These are phyloP conservation scores for Petrocephalus sullivani DNA, from an alignment of 2,797 vertebrate species.

Conservation along the genomic window DNA sequence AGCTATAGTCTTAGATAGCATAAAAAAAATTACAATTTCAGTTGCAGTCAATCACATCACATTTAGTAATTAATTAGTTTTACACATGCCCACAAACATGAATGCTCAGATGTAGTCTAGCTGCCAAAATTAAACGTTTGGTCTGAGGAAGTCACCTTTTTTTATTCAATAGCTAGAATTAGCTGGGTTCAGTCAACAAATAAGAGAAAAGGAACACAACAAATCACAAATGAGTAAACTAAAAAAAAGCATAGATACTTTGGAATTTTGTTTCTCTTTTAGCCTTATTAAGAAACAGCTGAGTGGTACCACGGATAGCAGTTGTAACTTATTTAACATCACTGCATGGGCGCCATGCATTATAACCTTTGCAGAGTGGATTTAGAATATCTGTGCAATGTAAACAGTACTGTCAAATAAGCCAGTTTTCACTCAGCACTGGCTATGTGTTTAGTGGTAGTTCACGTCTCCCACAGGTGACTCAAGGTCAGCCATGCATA, in stretches of 20 bases:
- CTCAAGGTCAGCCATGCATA: slow-evolving; percentile 33
- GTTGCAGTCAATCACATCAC: not conserved
- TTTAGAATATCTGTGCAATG: not conserved
- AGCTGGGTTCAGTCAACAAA: not conserved
- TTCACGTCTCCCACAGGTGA: not conserved
- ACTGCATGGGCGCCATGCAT: not conserved
- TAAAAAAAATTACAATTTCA: not conserved
- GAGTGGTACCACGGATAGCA: not conserved
- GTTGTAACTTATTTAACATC: not conserved
- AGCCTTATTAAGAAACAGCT: not conserved
- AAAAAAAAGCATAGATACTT: not conserved
- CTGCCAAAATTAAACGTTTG: not conserved
- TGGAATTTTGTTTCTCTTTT: not conserved
- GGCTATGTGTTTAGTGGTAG: not conserved
- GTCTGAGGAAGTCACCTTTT: not conserved
- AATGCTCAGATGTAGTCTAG: not conserved
- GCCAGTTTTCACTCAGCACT: not conserved
- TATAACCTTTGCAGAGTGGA: not conserved
- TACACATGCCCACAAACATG: not conserved
- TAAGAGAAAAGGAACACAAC: not conserved
- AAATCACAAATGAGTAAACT: not conserved
- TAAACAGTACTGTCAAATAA: not conserved
- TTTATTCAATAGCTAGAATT: not conserved
- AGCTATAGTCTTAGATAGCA: not conserved
- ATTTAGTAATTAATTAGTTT: not conserved